A percentile compares a stretch with the other conserved stretches of the same genome.
Evolutionary conservation across 2,888 invertebrate species (phyloP).

Genomic region (Dendrolimus pini): DNA sequence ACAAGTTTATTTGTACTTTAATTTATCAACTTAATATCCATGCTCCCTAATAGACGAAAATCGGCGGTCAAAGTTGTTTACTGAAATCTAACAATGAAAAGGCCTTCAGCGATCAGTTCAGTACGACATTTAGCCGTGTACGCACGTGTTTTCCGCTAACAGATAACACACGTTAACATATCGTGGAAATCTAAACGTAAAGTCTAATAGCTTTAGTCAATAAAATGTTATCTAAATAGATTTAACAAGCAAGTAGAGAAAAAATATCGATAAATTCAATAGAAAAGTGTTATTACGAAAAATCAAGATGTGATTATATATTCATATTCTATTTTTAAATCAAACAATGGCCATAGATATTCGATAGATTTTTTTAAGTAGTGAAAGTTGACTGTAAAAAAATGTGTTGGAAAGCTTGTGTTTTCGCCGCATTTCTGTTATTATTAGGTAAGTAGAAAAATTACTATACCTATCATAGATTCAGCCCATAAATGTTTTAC

Average conservation of each 20-base stretch:
- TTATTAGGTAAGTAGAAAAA: conserved; percentile 29
- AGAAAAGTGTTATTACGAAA: not conserved
- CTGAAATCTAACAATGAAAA: not conserved
- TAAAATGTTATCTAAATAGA: not conserved
- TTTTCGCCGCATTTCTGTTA: conserved; percentile 26
- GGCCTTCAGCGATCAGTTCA: not conserved
- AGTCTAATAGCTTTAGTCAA: not conserved
- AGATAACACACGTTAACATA: not conserved
- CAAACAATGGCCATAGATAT: conserved; percentile 1
- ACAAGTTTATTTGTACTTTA: too few species aligned
- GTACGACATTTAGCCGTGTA: not conserved
- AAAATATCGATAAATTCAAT: too few species aligned
- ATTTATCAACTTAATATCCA: not conserved
- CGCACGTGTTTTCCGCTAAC: not conserved
- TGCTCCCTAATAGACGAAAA: not conserved
- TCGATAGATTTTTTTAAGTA: not conserved
- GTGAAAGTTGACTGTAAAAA: conserved; percentile 9
- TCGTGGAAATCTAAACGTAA: not conserved
- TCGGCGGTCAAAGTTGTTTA: not conserved
- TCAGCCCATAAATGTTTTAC: not conserved
- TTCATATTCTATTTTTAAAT: not conserved
- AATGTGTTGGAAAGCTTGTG: conserved; percentile 29
- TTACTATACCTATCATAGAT: not conserved
- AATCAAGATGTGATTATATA: not conserved
- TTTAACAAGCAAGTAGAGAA: too few species aligned